These are phyloP conservation scores for Himalopsyche anomala DNA, from an alignment of 2,888 invertebrate genomes.

Conservation along the genomic window DNA sequence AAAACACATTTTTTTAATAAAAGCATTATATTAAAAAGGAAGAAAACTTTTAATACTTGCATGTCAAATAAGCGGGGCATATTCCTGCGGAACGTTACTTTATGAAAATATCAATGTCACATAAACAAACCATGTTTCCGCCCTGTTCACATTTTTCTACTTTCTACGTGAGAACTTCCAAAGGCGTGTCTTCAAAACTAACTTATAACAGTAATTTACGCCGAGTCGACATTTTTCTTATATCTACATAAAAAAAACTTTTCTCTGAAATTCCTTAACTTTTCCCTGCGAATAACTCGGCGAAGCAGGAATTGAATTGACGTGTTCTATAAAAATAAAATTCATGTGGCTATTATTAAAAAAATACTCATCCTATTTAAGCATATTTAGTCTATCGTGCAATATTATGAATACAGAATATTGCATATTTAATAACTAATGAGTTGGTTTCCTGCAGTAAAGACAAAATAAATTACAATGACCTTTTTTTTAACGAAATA, in stretches of 20 bases:
- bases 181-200: constrained; percentile 19
- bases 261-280: background rate
- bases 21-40: background rate
- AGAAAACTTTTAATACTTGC: constrained; percentile 24
- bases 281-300: background rate
- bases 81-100: background rate
- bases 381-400: too few species aligned
- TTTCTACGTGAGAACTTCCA: constrained; percentile 11
- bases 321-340: too few species aligned
- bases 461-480: too few species aligned
- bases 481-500: too few species aligned
- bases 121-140: constrained; percentile 32
- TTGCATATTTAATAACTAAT: too few species aligned
- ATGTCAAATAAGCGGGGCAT: background rate
- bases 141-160: background rate
- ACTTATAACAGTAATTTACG: constrained; percentile 36
- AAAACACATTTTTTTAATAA: too few species aligned
- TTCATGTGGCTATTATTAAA: too few species aligned
- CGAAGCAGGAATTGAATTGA: too few species aligned
- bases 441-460: too few species aligned
- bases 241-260: constrained; percentile 35
- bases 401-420: too few species aligned
- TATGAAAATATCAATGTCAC: constrained; percentile 31
- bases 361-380: too few species aligned
- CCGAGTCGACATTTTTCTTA: constrained; percentile 36